Base-by-base conservation (phyloP, 2,797 vertebrate species). In the Peromyscus melanophrys region DNA sequence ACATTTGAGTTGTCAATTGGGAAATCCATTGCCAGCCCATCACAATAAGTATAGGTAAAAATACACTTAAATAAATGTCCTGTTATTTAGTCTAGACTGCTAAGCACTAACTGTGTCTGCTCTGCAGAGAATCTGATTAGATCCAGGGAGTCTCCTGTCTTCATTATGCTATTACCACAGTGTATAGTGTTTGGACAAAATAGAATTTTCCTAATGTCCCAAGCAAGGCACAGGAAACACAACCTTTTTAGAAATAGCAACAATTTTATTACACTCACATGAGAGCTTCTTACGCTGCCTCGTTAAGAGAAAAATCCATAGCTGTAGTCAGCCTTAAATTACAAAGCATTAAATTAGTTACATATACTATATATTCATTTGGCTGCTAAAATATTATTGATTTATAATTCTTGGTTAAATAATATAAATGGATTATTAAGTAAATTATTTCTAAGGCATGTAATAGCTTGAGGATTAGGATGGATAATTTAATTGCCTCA, bases 121-220 rank as follows among this genome's bases (percentile, higher is more conserved):
- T 75, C 91, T 57, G 80, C 81, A 87, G 34, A 97, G 57, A 96
- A 97, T 95, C 21, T 4, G 63, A 91, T 98, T 98, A 88, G 29
- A 16, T 84, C 29, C 40, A 14, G 57, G 71, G 82, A 91, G 87
- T 95, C 87, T 92, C 75, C 34, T 43, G 34, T 95, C 96, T 96
- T 90, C 94, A 88, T 97, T 97, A 76, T 90, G 86, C 52, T 61
- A 55, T 96, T 97, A 87, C 96, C 90, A 95, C 31, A 94, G 37
- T 80, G 11, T 69, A 63, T 93, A 71, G 71, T 94, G 0, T 95
- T 98, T 96, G 93, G 73, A 61, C 90, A 63, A 96, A 93, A 78
- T 90, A 67, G 25, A 59, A 75, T 97, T 98, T 96, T 97, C 92
- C 89, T 77, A 55, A 59, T 96, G 63, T 77, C 87, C 52, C 92